A percentile compares a stretch with the other conserved stretches of the same genome.
Conservation (phyloP, 2,797 vertebrate species). For the Etheostoma nigrum region DNA sequence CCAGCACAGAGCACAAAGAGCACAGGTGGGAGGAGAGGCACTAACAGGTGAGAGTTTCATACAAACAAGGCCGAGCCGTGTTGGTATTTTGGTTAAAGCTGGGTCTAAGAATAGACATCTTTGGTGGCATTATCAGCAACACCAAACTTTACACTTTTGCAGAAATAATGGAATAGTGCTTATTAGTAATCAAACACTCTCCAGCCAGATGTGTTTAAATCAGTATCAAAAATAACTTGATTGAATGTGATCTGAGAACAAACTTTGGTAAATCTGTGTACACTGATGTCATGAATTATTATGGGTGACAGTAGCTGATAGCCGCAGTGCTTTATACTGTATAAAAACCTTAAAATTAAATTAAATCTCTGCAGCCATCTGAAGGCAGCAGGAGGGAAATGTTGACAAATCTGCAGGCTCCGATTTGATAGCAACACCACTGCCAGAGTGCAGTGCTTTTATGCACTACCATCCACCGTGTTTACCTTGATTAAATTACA, state of each 20-base stretch:
- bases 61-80: neutral
- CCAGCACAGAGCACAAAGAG: neutral
- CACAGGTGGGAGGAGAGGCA: neutral
- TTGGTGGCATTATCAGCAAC: constrained; percentile 2
- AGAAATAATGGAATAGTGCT: too few species aligned
- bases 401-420: neutral
- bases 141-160: neutral
- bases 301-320: too few species aligned
- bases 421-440: neutral
- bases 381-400: neutral
- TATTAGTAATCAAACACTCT: too few species aligned
- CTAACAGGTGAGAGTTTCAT: neutral
- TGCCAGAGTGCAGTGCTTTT: neutral
- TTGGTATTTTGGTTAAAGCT: neutral
- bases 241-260: too few species aligned
- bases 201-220: too few species aligned
- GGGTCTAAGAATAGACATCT: neutral
- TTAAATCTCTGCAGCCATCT: neutral
- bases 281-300: too few species aligned
- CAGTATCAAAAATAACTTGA: too few species aligned
- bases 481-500: too few species aligned
- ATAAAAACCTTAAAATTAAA: too few species aligned
- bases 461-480: too few species aligned
- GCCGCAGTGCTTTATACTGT: too few species aligned
- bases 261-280: too few species aligned